Percentiles rank a stretch among this genome's conserved stretches.
phyloP scores from a whole-genome alignment of 2,888 invertebrate species.

The Lochmaea capreae region DNA sequence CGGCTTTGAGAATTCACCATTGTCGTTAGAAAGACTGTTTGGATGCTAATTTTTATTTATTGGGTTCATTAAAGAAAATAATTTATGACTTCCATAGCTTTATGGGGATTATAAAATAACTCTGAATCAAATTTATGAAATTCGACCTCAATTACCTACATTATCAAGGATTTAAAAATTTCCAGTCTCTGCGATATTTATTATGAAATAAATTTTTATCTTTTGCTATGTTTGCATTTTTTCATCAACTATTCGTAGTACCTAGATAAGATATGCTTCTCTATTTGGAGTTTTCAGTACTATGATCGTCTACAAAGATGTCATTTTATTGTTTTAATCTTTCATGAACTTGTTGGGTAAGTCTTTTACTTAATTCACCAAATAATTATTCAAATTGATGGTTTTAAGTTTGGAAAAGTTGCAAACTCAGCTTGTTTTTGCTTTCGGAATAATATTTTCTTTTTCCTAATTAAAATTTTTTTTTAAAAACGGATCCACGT shows the following conservation, averaged over 20 bases:
- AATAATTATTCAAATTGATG: not conserved
- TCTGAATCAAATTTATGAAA: too few species aligned
- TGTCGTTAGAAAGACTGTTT: too few species aligned
- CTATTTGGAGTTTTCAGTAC: not conserved
- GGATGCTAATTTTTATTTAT: too few species aligned
- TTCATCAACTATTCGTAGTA: not conserved
- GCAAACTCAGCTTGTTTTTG: too few species aligned
- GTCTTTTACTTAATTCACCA: not conserved
- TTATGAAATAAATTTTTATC: conserved; percentile 2
- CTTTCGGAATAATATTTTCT: not conserved
- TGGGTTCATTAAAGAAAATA: too few species aligned
- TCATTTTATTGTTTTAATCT: not conserved
- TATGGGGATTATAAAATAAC: too few species aligned
- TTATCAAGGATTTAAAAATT: not conserved
- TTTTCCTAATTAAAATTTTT: not conserved
- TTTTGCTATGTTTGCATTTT: not conserved
- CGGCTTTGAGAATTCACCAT: too few species aligned
- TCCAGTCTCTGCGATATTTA: not conserved
- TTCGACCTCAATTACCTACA: not conserved
- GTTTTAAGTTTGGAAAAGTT: not conserved
- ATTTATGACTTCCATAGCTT: too few species aligned
- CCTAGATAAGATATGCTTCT: not conserved
- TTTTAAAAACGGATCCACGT: not conserved
- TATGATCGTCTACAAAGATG: not conserved
- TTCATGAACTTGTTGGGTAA: not conserved